Percentiles rank a stretch among this genome's conserved stretches.
phyloP scores from a whole-genome alignment of 2,113 vertebrate species.

The Bos taurus region ARS-UCD2.0 NC_037343.1:58526001-58526500 shows the following conservation, averaged over 20 bases:
- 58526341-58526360: not conserved
- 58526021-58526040: not conserved
- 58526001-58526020: not conserved
- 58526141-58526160: not conserved
- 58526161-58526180: not conserved
- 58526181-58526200: not conserved
- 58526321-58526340: not conserved
- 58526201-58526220: not conserved
- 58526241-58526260: not conserved
- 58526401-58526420: slow-evolving; percentile 34
- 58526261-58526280: not conserved
- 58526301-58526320: not conserved
- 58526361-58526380: not conserved
- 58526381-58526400: slow-evolving; percentile 42
- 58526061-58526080: not conserved
- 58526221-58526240: not conserved
- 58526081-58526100: not conserved
- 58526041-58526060: accelerated
- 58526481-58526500: slow-evolving; percentile 70
- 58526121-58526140: not conserved
- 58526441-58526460: slow-evolving; percentile 61
- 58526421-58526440: slow-evolving; percentile 54
- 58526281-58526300: not conserved
- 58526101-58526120: not conserved
- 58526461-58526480: slow-evolving; percentile 62